Base-by-base conservation (phyloP, 2,888 invertebrate genomes). In the Drosophila eohydei region DNA sequence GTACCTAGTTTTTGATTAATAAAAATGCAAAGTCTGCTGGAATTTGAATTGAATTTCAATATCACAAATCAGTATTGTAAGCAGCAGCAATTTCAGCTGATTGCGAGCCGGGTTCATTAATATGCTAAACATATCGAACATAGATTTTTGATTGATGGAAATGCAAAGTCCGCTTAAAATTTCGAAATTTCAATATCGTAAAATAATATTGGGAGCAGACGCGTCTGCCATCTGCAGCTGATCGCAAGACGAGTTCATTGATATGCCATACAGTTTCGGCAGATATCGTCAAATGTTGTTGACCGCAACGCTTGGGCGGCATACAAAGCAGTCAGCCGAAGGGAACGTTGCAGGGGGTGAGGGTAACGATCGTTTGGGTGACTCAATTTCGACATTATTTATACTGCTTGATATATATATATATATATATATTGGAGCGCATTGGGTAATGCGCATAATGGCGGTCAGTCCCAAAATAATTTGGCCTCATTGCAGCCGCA, bases 351-450 rank as follows among this genome's bases (percentile, higher is more conserved):
- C 43, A 16, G 14, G 46, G 59, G 51, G 59, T 34, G 59, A 56
- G 61, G 26, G 40, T 14, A 38, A 16, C 51, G 26, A 50, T 16
- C 44, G n/a, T 44, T 67, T 52, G 60, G 50, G 58, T 74, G 79
- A 74, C 58, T 78, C 75, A 73, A 71, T 88, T 84, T 75, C 80
- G 57, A 80, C 84, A 87, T 64, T 64, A 64, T 54, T 61, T 73
- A 72, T 64, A 76, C 69, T 71, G 51, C 46, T 46, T 44, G 30
- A 59, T 9, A 32, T 38, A 40, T 30, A 36, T 38, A n/a, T 16
- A 21, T 63, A 56, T 65, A 55, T 60, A 43, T n/a, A 28, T 48
- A 48, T 21, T 36, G 59, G 59, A n/a, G 16, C 56, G 41, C 50
- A 74, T 80, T 86, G 74, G 55, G 78, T 69, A 83, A 86, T 74